Conservation (phyloP, 2,797 vertebrate genomes). For the Oreortyx pictus region DNA sequence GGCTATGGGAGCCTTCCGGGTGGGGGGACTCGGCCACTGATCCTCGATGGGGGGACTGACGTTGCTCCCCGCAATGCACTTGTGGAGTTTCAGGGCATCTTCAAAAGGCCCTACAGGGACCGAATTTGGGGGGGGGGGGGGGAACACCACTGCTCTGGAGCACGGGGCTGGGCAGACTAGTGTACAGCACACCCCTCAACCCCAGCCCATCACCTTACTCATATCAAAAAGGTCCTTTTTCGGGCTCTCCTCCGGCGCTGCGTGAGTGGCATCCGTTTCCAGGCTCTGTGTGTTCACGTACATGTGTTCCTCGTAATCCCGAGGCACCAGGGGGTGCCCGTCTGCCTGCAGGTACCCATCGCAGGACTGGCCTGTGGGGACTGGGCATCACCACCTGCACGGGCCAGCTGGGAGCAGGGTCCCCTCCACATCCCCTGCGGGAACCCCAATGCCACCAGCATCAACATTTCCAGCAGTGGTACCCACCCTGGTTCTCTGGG, state of each 20-base stretch:
- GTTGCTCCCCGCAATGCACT: slow-evolving; percentile 69
- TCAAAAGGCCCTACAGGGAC: slow-evolving; percentile 89
- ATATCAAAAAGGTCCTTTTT: slow-evolving; percentile 97
- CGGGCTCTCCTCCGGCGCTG: slow-evolving; percentile 83
- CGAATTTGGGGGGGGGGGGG: neutral
- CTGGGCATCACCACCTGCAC: accelerated
- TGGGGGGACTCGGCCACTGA: slow-evolving; percentile 93
- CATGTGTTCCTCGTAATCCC: slow-evolving; percentile 93
- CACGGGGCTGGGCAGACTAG: accelerated
- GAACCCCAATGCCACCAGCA: neutral
- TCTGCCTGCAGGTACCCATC: slow-evolving; percentile 93
- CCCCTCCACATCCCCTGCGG: accelerated
- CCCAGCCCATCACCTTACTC: slow-evolving; percentile 81
- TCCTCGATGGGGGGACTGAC: slow-evolving; percentile 82
- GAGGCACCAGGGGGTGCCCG: slow-evolving; percentile 78
- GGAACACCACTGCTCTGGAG: accelerated
- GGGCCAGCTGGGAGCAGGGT: neutral
- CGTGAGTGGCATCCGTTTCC: slow-evolving; percentile 70
- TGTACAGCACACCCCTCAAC: neutral
- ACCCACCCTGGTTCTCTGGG: slow-evolving; percentile 53
- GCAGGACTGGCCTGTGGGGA: slow-evolving; percentile 75
- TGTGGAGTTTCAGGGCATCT: slow-evolving; percentile 93
- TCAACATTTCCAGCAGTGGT: accelerated
- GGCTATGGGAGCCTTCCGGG: slow-evolving; percentile 90
- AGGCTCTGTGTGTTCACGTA: slow-evolving; percentile 94